Evolutionary conservation across 2,888 invertebrate genomes (phyloP).

Genomic region (Acronicta aceris): DNA sequence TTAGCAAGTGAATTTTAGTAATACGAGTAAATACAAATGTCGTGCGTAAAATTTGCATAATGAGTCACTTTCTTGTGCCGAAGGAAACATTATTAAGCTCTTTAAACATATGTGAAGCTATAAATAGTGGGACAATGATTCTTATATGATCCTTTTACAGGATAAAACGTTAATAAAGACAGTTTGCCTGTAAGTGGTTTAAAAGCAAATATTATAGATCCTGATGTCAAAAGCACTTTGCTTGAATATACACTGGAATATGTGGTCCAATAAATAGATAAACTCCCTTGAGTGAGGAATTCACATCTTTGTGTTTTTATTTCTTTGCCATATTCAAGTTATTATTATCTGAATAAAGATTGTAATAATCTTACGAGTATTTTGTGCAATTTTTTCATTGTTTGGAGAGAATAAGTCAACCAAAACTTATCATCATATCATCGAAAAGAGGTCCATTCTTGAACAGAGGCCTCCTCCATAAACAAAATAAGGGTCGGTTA

Average conservation of each 20-base stretch:
- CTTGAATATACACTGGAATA: constrained; percentile 19
- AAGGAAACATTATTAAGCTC: constrained; percentile 44
- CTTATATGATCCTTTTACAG: constrained; percentile 47
- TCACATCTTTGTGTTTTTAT: constrained; percentile 10
- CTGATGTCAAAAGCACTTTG: constrained; percentile 19
- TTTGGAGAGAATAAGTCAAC: constrained; percentile 6
- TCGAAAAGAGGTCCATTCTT: no score
- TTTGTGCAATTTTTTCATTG: no score
- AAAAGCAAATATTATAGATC: constrained; percentile 33
- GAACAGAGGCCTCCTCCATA: no score
- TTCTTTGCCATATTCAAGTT: constrained; percentile 9
- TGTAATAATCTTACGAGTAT: no score
- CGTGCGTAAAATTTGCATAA: constrained; percentile 15
- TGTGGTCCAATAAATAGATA: constrained; percentile 34
- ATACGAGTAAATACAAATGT: background rate
- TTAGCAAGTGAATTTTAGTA: constrained; percentile 1
- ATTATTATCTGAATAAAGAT: background rate
- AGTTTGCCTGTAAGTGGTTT: constrained; percentile 59
- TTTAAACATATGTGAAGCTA: constrained; percentile 32
- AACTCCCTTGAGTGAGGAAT: constrained; percentile 2
- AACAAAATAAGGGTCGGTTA: no score
- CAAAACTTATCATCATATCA: background rate
- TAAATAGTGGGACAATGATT: constrained; percentile 38
- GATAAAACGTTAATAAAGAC: constrained; percentile 69
- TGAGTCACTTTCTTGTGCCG: constrained; percentile 27